phyloP scores from a whole-genome alignment of 2,113 vertebrate species.

The Phalacrocorax pelagicus region DNA sequence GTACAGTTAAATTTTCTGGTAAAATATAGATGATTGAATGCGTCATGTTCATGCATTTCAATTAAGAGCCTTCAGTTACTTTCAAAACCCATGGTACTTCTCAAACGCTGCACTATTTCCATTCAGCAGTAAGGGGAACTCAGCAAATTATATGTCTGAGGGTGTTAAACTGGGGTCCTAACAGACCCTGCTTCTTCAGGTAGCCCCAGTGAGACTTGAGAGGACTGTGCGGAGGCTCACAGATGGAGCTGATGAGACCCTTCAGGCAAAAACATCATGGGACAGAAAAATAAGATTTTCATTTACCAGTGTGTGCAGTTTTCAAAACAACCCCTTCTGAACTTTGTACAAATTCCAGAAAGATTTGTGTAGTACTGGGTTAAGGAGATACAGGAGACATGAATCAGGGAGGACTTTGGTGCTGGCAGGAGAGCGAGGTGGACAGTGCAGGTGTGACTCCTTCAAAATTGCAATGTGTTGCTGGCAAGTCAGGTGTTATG shows the following conservation, averaged over 20 bases:
- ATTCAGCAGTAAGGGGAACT: not conserved
- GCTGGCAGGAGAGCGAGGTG: not conserved
- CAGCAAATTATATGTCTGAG: not conserved
- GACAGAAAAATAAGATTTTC: not conserved
- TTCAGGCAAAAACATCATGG: not conserved
- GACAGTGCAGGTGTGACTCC: not conserved
- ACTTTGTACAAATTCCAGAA: not conserved
- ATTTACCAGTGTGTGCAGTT: not conserved
- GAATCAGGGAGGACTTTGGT: not conserved
- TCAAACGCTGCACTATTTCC: not conserved
- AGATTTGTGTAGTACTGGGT: not conserved
- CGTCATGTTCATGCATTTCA: not conserved
- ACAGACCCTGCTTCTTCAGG: not conserved
- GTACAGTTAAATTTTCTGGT: not conserved
- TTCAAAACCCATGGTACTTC: not conserved
- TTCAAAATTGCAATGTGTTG: not conserved
- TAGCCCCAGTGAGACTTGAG: not conserved
- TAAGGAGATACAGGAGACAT: fast-evolving
- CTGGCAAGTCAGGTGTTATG: not conserved
- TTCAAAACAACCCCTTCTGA: not conserved
- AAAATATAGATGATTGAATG: not conserved
- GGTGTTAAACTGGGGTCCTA: not conserved
- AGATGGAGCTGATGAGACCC: not conserved
- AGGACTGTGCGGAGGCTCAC: not conserved
- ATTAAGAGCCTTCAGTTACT: not conserved